Conservation (phyloP, 1,140 invertebrate species). For the Cotesia chilonis region DNA sequence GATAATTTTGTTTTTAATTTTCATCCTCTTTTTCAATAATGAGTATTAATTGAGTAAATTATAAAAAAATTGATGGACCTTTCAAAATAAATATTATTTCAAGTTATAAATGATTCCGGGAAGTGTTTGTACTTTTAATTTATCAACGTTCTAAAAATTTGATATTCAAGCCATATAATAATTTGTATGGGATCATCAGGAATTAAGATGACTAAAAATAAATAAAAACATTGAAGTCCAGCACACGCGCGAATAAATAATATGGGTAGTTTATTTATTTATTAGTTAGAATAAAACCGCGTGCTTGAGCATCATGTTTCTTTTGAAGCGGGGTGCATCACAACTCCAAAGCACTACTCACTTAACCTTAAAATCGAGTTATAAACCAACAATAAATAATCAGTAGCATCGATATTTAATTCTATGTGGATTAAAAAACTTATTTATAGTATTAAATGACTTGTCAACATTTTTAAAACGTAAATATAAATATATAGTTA, state of each 20-base stretch:
- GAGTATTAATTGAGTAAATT: too few relatives aligned
- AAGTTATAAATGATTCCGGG: too few relatives aligned
- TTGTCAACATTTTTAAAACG: background rate
- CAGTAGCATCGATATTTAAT: background rate
- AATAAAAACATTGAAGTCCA: background rate
- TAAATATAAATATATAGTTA: constrained; percentile 50
- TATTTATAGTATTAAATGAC: background rate
- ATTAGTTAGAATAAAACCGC: constrained; percentile 53
- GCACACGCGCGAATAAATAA: background rate
- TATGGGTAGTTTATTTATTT: constrained; percentile 1
- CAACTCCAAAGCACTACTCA: constrained; percentile 33
- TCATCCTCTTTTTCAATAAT: too few relatives aligned
- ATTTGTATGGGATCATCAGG: too few relatives aligned
- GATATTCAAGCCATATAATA: too few relatives aligned
- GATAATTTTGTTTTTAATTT: too few relatives aligned
- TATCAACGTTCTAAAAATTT: too few relatives aligned
- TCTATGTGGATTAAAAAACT: background rate
- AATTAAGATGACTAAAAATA: background rate
- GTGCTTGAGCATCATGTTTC: constrained; percentile 46
- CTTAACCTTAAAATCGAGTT: constrained; percentile 55
- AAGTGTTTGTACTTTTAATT: too few relatives aligned
- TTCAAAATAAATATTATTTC: too few relatives aligned
- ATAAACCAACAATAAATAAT: constrained; percentile 19
- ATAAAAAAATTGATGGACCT: too few relatives aligned
- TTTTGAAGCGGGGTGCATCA: constrained; percentile 47